A percentile compares a stretch with the other conserved stretches of the same genome.
Evolutionary conservation across 2,888 invertebrate genomes (phyloP).

Genomic region (Sussaba pulchella): DNA sequence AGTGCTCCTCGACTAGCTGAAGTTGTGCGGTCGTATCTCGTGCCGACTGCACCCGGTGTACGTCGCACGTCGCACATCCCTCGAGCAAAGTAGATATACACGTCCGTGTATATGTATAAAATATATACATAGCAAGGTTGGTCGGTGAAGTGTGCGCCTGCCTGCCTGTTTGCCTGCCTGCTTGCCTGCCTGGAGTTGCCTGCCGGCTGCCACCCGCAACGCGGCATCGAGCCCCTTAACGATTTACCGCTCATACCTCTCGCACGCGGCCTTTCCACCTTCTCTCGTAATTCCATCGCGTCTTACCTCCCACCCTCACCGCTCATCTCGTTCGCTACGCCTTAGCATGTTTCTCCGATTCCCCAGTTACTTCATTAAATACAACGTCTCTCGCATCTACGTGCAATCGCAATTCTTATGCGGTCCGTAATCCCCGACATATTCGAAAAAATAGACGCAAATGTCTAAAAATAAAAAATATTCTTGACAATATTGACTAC

Average conservation of each 20-base stretch:
- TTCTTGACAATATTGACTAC: no score
- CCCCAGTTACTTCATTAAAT: not conserved
- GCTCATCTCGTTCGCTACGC: not conserved
- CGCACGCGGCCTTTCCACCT: slow-evolving; percentile 11
- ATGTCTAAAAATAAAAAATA: no score
- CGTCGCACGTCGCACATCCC: slow-evolving; percentile 29
- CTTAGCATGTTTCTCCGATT: slow-evolving; percentile 1
- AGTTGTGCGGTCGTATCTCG: slow-evolving; percentile 30
- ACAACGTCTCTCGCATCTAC: not conserved
- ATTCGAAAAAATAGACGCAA: no score
- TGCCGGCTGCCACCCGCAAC: not conserved
- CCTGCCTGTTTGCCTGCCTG: no score
- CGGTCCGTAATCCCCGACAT: not conserved
- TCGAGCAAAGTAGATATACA: slow-evolving; percentile 15
- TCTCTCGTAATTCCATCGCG: slow-evolving; percentile 35
- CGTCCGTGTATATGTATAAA: not conserved
- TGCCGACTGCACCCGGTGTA: slow-evolving; percentile 14
- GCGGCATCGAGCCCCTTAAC: slow-evolving; percentile 39
- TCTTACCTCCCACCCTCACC: not conserved
- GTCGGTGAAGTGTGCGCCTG: slow-evolving; percentile 12
- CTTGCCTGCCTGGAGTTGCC: slow-evolving; percentile 11
- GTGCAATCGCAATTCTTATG: not conserved
- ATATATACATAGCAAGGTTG: slow-evolving; percentile 5
- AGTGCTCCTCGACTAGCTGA: slow-evolving; percentile 17
- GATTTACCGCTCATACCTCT: slow-evolving; percentile 7